A percentile compares a stretch with the other conserved stretches of the same genome.
These are phyloP conservation scores for Leptocoma aspasia DNA, from an alignment of 2,113 vertebrate species.

Conservation along the genomic window DNA sequence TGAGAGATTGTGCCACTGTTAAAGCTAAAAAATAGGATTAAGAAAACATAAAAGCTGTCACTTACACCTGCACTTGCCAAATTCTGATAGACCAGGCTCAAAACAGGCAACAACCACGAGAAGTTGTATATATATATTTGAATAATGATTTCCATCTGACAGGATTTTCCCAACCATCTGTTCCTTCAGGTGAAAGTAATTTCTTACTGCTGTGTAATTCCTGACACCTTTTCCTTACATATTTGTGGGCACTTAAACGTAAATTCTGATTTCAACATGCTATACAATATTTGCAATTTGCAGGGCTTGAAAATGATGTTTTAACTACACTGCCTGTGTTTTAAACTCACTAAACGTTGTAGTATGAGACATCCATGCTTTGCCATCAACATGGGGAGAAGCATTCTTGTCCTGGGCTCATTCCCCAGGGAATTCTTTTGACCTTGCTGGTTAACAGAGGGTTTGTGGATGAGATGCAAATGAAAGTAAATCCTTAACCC, in stretches of 20 bases:
- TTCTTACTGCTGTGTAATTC: not conserved
- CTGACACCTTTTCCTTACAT: not conserved
- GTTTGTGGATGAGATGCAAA: conserved; percentile 6
- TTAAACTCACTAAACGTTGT: not conserved
- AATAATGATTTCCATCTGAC: not conserved
- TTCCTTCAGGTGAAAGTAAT: not conserved
- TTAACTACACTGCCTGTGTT: not conserved
- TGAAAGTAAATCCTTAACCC: not conserved
- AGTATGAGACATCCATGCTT: not conserved
- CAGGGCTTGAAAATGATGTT: not conserved
- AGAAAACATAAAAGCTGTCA: not conserved
- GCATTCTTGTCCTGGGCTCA: not conserved
- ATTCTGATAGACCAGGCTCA: not conserved
- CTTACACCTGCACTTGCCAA: not conserved
- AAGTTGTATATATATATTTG: not conserved
- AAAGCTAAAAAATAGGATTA: not conserved
- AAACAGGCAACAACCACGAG: not conserved
- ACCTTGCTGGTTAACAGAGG: not conserved
- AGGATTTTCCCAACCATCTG: not conserved
- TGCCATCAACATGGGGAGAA: not conserved
- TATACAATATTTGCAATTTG: not conserved
- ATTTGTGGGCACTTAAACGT: not conserved
- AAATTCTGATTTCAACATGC: not conserved
- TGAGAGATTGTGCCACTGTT: not conserved
- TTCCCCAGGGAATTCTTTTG: not conserved